Evolutionary conservation across 1,140 invertebrate species (phyloP).

Genomic region (Chionoecetes opilio): DNA sequence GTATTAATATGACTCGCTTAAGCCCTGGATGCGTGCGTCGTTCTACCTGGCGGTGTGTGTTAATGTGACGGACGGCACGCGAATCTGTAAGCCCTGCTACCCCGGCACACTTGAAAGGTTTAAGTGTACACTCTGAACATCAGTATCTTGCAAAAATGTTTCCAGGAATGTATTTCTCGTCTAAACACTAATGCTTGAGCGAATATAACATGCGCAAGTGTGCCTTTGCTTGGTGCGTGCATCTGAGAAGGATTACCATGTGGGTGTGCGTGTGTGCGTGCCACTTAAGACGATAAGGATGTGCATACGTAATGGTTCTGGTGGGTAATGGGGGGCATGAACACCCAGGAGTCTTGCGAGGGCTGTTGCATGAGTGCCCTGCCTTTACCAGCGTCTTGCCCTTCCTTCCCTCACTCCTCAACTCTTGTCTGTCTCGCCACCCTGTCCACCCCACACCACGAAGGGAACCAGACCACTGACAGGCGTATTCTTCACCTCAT

Average conservation of each 20-base stretch:
- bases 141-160: not conserved
- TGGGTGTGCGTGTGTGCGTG: constrained; percentile 40
- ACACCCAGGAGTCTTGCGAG: constrained; percentile 15
- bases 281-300: constrained; percentile 56
- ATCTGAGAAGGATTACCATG: not conserved
- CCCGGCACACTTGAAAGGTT: not conserved
- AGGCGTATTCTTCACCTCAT: too few species aligned
- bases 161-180: not conserved
- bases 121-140: not conserved
- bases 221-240: constrained; percentile 30
- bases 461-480: too few species aligned
- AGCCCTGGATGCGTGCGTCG: not conserved
- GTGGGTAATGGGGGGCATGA: constrained; percentile 45
- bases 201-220: not conserved
- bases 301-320: constrained; percentile 52
- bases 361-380: constrained; percentile 2
- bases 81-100: not conserved
- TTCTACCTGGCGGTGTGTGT: not conserved
- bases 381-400: not conserved
- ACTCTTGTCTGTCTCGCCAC: not conserved
- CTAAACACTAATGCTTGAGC: not conserved
- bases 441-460: not conserved
- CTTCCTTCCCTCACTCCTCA: not conserved
- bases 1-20: constrained; percentile 21
- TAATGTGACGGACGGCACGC: not conserved